Evolutionary conservation across 2,113 vertebrate genomes (phyloP).

Genomic region (Macrotis lagotis): DNA sequence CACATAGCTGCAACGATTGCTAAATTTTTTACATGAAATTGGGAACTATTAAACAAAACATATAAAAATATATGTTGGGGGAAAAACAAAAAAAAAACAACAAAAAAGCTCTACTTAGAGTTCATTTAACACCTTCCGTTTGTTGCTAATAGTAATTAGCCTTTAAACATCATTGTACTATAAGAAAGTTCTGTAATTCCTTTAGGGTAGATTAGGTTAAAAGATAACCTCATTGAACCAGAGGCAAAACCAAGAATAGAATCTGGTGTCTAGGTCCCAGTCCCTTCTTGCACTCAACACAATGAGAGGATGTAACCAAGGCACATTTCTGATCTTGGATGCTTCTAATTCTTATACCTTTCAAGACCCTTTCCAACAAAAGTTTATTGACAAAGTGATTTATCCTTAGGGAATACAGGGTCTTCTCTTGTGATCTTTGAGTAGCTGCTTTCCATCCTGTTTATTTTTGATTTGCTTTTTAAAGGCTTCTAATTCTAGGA

Average conservation of each 20-base stretch:
- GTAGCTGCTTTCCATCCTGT: not conserved
- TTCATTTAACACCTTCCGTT: not conserved
- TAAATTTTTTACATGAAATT: not conserved
- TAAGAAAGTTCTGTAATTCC: conserved; percentile 26
- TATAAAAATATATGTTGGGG: not conserved
- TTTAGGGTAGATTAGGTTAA: conserved; percentile 21
- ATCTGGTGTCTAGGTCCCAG: not conserved
- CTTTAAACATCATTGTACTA: conserved; percentile 38
- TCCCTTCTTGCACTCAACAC: not conserved
- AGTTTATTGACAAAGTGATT: conserved; percentile 42
- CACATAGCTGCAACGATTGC: too few relatives aligned
- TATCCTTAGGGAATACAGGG: not conserved
- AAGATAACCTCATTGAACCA: conserved; percentile 14
- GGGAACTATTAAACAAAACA: not conserved
- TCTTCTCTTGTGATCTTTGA: not conserved
- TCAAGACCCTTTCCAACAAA: conserved; percentile 1
- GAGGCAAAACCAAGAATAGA: conserved; percentile 13
- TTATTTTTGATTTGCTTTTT: conserved; percentile 17
- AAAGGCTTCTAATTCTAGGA: conserved; percentile 29
- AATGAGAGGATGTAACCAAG: not conserved
- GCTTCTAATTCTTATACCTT: not conserved
- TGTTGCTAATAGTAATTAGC: conserved; percentile 25
- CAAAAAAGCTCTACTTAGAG: not conserved
- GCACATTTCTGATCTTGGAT: not conserved
- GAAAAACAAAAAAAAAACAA: not conserved